Evolutionary conservation across 2,888 invertebrate genomes (phyloP).

Genomic region (Drosophila diplacantha): DNA sequence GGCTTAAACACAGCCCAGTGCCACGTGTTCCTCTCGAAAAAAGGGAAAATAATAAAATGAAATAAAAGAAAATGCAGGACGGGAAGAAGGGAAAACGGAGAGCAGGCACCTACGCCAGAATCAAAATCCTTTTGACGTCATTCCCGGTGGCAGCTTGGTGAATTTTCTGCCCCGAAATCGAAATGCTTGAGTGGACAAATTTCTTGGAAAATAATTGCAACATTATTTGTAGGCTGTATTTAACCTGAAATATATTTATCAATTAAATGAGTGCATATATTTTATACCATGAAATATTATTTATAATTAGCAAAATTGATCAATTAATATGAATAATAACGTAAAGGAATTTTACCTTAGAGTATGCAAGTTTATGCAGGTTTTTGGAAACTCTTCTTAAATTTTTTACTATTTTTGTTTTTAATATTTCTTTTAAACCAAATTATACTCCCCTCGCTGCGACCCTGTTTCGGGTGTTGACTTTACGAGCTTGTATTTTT

Average conservation of each 20-base stretch:
- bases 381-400: background rate
- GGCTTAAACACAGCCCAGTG: slow-evolving; percentile 28
- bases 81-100: background rate
- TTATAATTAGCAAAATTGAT: too few species aligned
- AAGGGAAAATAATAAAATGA: slow-evolving; percentile 18
- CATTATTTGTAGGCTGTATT: too few species aligned
- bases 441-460: background rate
- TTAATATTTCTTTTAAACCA: background rate
- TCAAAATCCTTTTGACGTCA: slow-evolving; percentile 64
- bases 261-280: background rate
- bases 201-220: background rate
- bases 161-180: slow-evolving; percentile 7
- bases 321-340: too few species aligned
- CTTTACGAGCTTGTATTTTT: slow-evolving; percentile 19
- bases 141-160: slow-evolving; percentile 30
- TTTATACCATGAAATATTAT: background rate
- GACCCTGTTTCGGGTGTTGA: slow-evolving; percentile 18
- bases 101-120: slow-evolving; percentile 53
- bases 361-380: too few species aligned
- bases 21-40: slow-evolving; percentile 49
- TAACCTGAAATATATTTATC: too few species aligned
- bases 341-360: too few species aligned
- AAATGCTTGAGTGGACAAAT: background rate
- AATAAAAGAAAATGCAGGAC: slow-evolving; percentile 20
- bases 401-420: too few species aligned